These are phyloP conservation scores for Xanthorhoe spadicearia DNA, from an alignment of 2,888 invertebrate species.

Conservation along the genomic window DNA sequence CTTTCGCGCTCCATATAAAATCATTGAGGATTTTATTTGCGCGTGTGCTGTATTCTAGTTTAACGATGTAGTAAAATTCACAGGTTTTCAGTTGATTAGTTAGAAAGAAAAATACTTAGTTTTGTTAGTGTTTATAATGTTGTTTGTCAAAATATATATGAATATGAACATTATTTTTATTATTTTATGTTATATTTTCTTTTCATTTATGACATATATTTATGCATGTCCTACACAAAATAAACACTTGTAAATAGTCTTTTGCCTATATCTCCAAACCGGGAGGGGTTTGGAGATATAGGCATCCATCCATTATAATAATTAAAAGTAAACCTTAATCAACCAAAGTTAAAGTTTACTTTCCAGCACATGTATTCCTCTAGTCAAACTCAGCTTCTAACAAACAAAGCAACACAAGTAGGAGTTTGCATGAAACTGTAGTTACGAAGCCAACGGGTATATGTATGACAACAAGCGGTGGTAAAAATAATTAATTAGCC, in stretches of 20 bases:
- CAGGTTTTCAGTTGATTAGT: background rate
- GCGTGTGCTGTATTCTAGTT: slow-evolving; percentile 6
- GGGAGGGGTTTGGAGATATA: too few species aligned
- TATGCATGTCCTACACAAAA: too few species aligned
- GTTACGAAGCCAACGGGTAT: slow-evolving; percentile 8
- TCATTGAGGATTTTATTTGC: slow-evolving; percentile 13
- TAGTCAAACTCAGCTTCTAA: slow-evolving; percentile 1
- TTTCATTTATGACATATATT: too few species aligned
- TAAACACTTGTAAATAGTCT: background rate
- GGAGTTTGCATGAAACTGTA: background rate
- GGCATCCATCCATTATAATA: background rate
- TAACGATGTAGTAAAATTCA: slow-evolving; percentile 8
- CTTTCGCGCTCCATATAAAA: slow-evolving; percentile 19
- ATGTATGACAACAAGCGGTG: slow-evolving; percentile 16
- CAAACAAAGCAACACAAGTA: background rate
- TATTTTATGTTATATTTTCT: too few species aligned
- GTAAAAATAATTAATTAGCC: slow-evolving; percentile 43
- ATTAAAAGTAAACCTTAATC: background rate
- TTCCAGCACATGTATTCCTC: background rate
- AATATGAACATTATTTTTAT: too few species aligned
- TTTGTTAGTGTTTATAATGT: too few species aligned
- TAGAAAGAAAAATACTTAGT: background rate
- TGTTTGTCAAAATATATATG: too few species aligned
- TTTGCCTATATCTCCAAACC: background rate
- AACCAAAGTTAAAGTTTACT: background rate